Conservation (phyloP, 2,113 vertebrate species). For the Orycteropus afer region DNA sequence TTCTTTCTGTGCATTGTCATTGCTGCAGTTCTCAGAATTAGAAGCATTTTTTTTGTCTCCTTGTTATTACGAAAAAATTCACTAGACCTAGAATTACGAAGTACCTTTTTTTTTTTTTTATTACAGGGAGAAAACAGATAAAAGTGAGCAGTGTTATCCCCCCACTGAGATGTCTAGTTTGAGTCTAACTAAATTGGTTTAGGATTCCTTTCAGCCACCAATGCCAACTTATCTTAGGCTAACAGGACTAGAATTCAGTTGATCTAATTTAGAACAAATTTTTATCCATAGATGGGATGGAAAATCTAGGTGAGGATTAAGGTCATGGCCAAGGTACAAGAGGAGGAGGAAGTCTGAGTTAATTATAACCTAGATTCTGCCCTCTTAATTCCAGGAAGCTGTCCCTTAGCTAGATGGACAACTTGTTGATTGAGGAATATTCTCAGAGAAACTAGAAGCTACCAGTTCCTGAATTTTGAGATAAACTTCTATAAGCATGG, state of each 20-base stretch:
- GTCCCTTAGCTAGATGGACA: slow-evolving; percentile 10
- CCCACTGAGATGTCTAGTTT: slow-evolving; percentile 12
- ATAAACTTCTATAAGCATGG: slow-evolving; percentile 29
- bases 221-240: slow-evolving; percentile 24
- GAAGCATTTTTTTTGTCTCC: slow-evolving; percentile 32
- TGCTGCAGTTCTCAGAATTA: slow-evolving; percentile 17
- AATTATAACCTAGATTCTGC: slow-evolving; percentile 57
- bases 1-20: slow-evolving; percentile 29
- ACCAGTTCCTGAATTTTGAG: slow-evolving; percentile 46
- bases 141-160: not conserved
- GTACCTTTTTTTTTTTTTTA: slow-evolving; percentile 10
- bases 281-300: not conserved
- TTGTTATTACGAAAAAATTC: slow-evolving; percentile 60
- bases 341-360: slow-evolving; percentile 72
- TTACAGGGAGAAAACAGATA: slow-evolving; percentile 3
- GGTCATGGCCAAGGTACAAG: slow-evolving; percentile 43
- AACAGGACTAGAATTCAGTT: not conserved
- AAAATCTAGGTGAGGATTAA: slow-evolving; percentile 42
- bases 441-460: slow-evolving; percentile 44
- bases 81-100: slow-evolving; percentile 12
- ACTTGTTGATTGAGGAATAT: slow-evolving; percentile 39
- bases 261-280: slow-evolving; percentile 46
- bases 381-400: slow-evolving; percentile 56
- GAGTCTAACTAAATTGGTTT: slow-evolving; percentile 50
- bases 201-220: slow-evolving; percentile 47